Evolutionary conservation across 2,113 vertebrate genomes (phyloP).

Genomic region (Notarius quadriscutis): DNA sequence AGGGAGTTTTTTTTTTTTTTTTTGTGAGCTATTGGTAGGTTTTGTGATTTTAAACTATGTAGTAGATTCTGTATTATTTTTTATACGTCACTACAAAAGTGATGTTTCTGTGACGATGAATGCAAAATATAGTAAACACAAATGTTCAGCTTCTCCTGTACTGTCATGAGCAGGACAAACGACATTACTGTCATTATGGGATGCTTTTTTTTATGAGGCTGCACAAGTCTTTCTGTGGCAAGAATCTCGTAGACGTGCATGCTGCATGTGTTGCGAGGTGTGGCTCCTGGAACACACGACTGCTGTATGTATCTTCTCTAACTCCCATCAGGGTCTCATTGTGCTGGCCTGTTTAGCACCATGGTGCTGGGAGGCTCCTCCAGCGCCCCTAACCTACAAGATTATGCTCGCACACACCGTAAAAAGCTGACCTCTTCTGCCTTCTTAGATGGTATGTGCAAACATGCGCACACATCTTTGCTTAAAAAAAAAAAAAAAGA

Average conservation of each 20-base stretch:
- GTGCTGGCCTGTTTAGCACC: constrained; percentile 91
- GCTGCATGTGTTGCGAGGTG: constrained; percentile 84
- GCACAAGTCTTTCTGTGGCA: constrained; percentile 78
- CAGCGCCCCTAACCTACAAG: constrained; percentile 94
- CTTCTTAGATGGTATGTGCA: constrained; percentile 95
- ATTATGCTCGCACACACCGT: constrained; percentile 93
- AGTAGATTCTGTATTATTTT: background rate
- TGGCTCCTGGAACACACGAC: constrained; percentile 83
- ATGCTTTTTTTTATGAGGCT: constrained; percentile 69
- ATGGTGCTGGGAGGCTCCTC: constrained; percentile 92
- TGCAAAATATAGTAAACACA: background rate
- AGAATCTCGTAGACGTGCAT: constrained; percentile 81
- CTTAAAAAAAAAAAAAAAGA: constrained; percentile 17
- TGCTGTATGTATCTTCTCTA: constrained; percentile 91
- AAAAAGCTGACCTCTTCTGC: constrained; percentile 93
- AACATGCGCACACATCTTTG: constrained; percentile 78
- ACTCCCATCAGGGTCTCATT: constrained; percentile 94
- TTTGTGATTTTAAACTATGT: background rate
- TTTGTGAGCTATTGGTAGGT: background rate
- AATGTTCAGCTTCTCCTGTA: background rate
- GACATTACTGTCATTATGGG: constrained; percentile 77
- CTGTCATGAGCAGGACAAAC: constrained; percentile 44
- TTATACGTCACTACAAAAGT: background rate
- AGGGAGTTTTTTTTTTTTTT: background rate
- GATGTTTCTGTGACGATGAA: background rate